Base-by-base conservation (phyloP, 2,797 vertebrate genomes). In the Tarsius wallacei region DNA sequence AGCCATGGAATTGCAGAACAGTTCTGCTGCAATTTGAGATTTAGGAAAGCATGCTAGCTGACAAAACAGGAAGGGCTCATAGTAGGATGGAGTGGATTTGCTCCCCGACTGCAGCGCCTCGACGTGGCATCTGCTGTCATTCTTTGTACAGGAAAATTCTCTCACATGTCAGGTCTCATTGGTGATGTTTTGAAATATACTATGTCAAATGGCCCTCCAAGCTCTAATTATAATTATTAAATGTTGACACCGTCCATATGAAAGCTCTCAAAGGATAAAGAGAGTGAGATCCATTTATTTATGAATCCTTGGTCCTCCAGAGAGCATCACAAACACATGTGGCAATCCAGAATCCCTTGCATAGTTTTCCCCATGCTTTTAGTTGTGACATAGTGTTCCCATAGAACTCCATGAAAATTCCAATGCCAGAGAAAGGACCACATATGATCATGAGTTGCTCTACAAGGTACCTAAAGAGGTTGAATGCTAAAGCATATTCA, bases 1-100 rank as follows among this genome's bases (percentile, higher is more conserved):
- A 95, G 87, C 90, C 97, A 96, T 74, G 94, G 95, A 97, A 96
- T 81, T 94, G 96, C 96, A 95, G 97, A 97, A 90, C 84, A 90
- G 93, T 36, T 87, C 77, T 81, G 73, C 95, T 95, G 94, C 64
- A 92, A 78, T 88, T 1, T n/a, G 91, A 97, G 95, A 96, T 55
- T 96, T 61, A 53, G 77, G 94, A 94, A 96, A 85, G 90, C 91
- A 51, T 68, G 94, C 93, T 94, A 70, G 81, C 93, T 93, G 94
- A 95, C 94, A 92, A 88, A 93, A 94, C 82, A 87, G 93, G 93
- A 96, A 95, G 88, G 88, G 84, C 87, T 97, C 96, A 13, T 93
- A 73, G 97, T 87, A 92, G 73, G 95, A 33, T 68, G 33, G 64
- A 33, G 89, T 33, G 91, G 93, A 73, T 95, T 94, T 76, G 96